phyloP scores from a whole-genome alignment of 37 sponge, comb jelly and placozoan genomes.

The Aphrocallistes beatrix region DNA sequence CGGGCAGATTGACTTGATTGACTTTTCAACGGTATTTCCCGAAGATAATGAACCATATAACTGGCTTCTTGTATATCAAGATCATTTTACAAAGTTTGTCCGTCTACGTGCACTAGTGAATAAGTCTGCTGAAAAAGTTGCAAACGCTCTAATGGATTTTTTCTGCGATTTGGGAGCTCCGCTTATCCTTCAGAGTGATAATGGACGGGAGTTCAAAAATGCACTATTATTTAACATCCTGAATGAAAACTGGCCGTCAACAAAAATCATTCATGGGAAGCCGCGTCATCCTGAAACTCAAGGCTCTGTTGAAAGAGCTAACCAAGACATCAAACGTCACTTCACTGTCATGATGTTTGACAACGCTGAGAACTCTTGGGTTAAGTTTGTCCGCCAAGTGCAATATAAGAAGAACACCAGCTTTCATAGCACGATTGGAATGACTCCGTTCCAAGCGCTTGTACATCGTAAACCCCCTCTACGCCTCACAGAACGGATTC shows the following conservation, averaged over 20 bases:
- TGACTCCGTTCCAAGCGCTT: background rate
- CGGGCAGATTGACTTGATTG: background rate
- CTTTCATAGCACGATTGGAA: background rate
- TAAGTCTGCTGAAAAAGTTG: constrained; percentile 1
- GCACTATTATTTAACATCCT: background rate
- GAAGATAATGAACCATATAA: background rate
- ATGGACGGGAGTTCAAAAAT: background rate
- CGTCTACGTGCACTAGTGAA: background rate
- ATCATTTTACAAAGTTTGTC: constrained; percentile 7
- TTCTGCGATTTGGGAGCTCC: background rate
- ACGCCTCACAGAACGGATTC: background rate
- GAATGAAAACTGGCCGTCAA: background rate
- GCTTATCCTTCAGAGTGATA: background rate
- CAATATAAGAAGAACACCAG: background rate
- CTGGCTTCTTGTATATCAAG: background rate
- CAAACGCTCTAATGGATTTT: background rate
- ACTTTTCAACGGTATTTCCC: background rate
- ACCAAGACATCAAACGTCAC: background rate
- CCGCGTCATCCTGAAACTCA: constrained; percentile 1
- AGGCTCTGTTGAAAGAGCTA: background rate
- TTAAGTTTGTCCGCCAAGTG: background rate
- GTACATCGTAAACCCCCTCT: background rate
- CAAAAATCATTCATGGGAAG: background rate
- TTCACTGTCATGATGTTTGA: background rate
- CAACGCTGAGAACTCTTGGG: background rate